phyloP scores from a whole-genome alignment of 2,888 invertebrate genomes.

The Callinectes sapidus region DNA sequence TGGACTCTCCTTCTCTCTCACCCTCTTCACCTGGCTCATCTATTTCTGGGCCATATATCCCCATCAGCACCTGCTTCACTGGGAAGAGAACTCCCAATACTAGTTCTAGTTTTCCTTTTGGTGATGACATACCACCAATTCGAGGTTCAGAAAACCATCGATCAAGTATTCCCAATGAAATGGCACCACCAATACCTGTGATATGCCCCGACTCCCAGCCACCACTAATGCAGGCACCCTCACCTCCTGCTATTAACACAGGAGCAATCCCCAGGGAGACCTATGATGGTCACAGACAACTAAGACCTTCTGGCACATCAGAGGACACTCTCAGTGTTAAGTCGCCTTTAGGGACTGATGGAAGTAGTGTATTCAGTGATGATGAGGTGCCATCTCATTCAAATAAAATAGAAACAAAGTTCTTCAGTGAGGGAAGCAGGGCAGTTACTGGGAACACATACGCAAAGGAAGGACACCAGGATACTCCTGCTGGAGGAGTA shows the following conservation, averaged over 20 bases:
- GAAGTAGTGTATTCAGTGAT: conserved; percentile 64
- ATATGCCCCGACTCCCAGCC: conserved; percentile 55
- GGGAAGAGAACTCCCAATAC: conserved; percentile 78
- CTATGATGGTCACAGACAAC: conserved; percentile 54
- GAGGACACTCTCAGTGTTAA: conserved; percentile 59
- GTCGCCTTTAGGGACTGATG: conserved; percentile 64
- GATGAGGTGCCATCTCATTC: conserved; percentile 53
- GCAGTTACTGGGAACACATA: conserved; percentile 56
- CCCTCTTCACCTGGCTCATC: conserved; percentile 73
- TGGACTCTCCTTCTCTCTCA: conserved; percentile 67
- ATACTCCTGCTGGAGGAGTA: conserved; percentile 73
- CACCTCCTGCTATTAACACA: conserved; percentile 51
- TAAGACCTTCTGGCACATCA: conserved; percentile 59
- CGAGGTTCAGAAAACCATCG: conserved; percentile 58
- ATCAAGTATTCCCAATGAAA: conserved; percentile 68
- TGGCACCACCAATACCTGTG: conserved; percentile 67
- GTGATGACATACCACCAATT: conserved; percentile 46
- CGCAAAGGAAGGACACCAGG: conserved; percentile 62
- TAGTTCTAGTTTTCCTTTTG: conserved; percentile 56
- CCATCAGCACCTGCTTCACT: conserved; percentile 93
- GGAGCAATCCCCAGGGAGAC: conserved; percentile 66
- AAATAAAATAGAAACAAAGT: conserved; percentile 50
- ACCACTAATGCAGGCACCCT: conserved; percentile 49
- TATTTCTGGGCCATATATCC: conserved; percentile 89
- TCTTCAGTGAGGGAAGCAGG: conserved; percentile 55